Base-by-base conservation (phyloP, 2,797 vertebrate species). In the Furcifer pardalis region DNA sequence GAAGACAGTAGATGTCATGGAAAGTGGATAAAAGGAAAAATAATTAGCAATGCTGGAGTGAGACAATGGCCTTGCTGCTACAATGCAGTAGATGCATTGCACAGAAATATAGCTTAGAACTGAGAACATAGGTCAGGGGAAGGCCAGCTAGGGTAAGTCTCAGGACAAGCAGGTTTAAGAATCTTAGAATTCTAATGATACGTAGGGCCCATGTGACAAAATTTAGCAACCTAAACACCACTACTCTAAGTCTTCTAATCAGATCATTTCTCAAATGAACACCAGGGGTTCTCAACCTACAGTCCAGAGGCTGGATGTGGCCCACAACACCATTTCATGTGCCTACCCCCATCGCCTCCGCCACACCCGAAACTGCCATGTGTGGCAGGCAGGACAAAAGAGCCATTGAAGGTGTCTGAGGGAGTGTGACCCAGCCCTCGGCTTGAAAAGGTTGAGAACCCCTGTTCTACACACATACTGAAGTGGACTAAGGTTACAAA, bases 1-100 rank as follows among this genome's bases (percentile, higher is more conserved):
- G 60, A 86, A 42, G 86, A 80, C 27, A 23, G 73, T 73, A 49
- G 73, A 79, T 40, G n/a, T 63, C n/a, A 37, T 79, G 87, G 73
- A 13, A 2, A 40, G 71, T 68, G 60, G 81, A 83, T 75, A 73
- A 88, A 82, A 63, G 81, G 73, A 52, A 83, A 49, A 25, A n/a
- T 0, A 44, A 77, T 13, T 27, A 77, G 21, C 60, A 91, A 88
- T 82, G 72, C 35, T 13, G 82, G 74, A 76, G 42, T 27, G 1
- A 2, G 46, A 42, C 46, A 62, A 66, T 8, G 8, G n/a, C 12
- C 63, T 88, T 83, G 44, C 21, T 3, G 0, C 4, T 65, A 17
- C 25, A 1, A 0, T 4, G 13, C 5, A 1, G 9, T 52, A 49
- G n/a, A 1, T 1, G 1, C 49, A 23, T 37, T 35, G 25, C 40